These are phyloP conservation scores for Calosoma granatense DNA, from an alignment of 1,140 invertebrate species.

Conservation along the genomic window DNA sequence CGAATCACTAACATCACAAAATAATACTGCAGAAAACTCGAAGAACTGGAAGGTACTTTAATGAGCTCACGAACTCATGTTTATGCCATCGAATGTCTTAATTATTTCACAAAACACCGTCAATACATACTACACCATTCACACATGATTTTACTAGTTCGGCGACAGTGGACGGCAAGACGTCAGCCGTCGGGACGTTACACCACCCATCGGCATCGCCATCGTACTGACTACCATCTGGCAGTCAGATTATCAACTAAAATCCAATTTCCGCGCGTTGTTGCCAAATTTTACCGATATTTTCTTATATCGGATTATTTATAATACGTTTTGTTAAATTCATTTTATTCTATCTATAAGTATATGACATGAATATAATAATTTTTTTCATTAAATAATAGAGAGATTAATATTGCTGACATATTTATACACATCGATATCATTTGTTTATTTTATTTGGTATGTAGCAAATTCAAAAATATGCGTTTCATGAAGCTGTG, in stretches of 20 bases:
- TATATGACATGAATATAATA: too few relatives aligned
- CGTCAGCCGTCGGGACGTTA: not conserved
- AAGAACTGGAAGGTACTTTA: not conserved
- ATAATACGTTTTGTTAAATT: too few relatives aligned
- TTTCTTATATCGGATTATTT: not conserved
- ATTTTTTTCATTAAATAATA: too few relatives aligned
- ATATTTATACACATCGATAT: too few relatives aligned
- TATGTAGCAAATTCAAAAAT: too few relatives aligned
- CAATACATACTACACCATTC: not conserved
- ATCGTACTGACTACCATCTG: slow-evolving; percentile 1
- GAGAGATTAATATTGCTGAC: too few relatives aligned
- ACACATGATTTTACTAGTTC: slow-evolving; percentile 2
- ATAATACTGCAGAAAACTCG: not conserved
- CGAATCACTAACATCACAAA: slow-evolving; percentile 1
- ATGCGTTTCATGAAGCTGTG: too few relatives aligned
- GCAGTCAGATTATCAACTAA: not conserved
- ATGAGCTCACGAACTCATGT: not conserved
- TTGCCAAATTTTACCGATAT: not conserved
- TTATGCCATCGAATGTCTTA: not conserved
- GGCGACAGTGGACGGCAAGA: not conserved
- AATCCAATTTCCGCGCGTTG: not conserved
- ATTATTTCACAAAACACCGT: not conserved
- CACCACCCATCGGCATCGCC: not conserved
- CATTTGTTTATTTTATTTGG: too few relatives aligned
- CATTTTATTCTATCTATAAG: too few relatives aligned